These are phyloP conservation scores for Alloscopus bannaensis DNA, from an alignment of 2,888 invertebrate species.

Conservation along the genomic window DNA sequence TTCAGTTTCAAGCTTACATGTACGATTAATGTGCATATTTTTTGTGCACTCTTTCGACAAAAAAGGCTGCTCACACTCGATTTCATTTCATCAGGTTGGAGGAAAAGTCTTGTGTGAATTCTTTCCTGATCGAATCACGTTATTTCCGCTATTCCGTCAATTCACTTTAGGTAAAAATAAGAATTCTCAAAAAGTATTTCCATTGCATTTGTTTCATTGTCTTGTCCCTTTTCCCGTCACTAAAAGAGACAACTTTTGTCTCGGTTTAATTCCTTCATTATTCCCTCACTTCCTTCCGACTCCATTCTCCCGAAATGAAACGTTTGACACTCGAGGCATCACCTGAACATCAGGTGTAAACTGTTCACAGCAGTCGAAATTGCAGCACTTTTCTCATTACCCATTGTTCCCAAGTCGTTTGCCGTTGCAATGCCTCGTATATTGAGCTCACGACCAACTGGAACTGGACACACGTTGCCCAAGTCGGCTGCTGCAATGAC, in stretches of 20 bases:
- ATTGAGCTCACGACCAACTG: background rate
- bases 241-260: background rate
- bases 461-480: background rate
- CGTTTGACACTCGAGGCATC: background rate
- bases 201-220: background rate
- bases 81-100: background rate
- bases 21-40: background rate
- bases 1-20: background rate
- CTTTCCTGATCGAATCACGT: background rate
- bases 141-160: background rate
- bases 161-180: background rate
- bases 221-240: background rate
- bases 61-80: background rate
- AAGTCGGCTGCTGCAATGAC: background rate
- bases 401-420: background rate
- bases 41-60: background rate
- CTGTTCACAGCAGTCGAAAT: background rate
- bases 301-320: background rate
- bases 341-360: background rate
- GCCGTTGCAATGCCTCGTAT: background rate
- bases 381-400: background rate
- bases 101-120: background rate
- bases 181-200: background rate
- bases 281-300: slow-evolving; percentile 29
- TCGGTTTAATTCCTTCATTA: slow-evolving; percentile 29